A percentile compares a stretch with the other conserved stretches of the same genome.
These are phyloP conservation scores for Eriocheir sinensis DNA, from an alignment of 1,140 invertebrate genomes.

Conservation along the genomic window DNA sequence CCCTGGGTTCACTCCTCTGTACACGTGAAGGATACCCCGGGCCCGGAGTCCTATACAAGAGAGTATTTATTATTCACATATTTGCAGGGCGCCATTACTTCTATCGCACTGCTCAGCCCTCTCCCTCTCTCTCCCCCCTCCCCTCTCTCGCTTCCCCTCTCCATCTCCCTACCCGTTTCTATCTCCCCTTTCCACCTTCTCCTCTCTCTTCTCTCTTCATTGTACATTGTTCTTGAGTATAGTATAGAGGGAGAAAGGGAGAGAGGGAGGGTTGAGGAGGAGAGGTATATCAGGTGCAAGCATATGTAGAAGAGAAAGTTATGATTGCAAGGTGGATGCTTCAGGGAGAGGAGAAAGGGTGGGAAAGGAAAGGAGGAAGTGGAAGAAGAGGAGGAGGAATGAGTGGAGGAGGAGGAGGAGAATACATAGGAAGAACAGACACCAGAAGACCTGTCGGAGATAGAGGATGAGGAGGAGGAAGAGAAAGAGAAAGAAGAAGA, in stretches of 20 bases:
- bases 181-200: background rate
- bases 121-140: background rate
- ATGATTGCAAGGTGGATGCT: background rate
- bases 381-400: background rate
- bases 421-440: background rate
- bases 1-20: slow-evolving; percentile 7
- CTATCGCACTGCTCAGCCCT: background rate
- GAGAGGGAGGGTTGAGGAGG: background rate
- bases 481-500: background rate
- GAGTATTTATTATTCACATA: background rate
- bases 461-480: background rate
- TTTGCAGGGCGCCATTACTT: slow-evolving; percentile 12
- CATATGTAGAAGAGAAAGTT: background rate
- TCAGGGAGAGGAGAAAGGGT: too few species aligned
- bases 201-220: background rate
- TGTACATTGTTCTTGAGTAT: background rate
- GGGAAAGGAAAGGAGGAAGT: too few species aligned
- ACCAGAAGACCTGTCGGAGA: too few species aligned
- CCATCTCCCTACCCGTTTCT: background rate
- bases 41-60: background rate
- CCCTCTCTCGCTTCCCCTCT: background rate
- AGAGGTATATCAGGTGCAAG: background rate
- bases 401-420: background rate
- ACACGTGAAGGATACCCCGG: slow-evolving; percentile 12
- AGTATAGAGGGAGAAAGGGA: background rate